Percentiles rank a stretch among this genome's conserved stretches.
Conservation (phyloP, 2,113 vertebrate genomes). For the Chaenocephalus aceratus region DNA sequence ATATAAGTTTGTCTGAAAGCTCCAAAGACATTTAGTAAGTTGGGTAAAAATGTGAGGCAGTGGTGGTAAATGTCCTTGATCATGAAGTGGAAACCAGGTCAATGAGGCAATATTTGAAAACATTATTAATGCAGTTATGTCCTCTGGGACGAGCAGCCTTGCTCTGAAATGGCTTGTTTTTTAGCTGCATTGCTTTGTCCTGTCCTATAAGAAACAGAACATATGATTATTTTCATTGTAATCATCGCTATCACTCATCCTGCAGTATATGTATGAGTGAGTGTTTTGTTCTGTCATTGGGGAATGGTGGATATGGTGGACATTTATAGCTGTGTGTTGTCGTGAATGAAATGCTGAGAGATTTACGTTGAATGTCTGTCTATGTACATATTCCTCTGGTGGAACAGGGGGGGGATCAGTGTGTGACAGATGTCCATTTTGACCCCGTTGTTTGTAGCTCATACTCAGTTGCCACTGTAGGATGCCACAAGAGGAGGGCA, state of each 20-base stretch:
- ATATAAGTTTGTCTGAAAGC: background rate
- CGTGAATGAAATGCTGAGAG: background rate
- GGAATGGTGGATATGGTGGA: background rate
- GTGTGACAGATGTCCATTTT: slow-evolving; percentile 1
- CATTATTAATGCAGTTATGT: slow-evolving; percentile 25
- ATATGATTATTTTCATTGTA: too few species aligned
- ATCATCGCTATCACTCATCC: background rate
- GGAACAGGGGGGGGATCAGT: background rate
- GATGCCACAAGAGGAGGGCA: background rate
- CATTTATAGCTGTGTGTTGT: slow-evolving; percentile 22
- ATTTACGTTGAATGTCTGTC: slow-evolving; percentile 11
- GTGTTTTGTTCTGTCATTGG: background rate
- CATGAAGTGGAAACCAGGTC: slow-evolving; percentile 4
- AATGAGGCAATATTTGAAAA: slow-evolving; percentile 19
- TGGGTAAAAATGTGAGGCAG: background rate
- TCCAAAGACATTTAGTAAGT: background rate
- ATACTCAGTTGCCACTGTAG: background rate
- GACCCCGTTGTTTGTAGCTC: slow-evolving; percentile 2
- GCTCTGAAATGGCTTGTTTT: slow-evolving; percentile 7
- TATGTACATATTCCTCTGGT: background rate
- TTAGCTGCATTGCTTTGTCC: background rate
- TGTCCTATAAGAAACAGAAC: background rate
- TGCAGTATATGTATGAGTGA: background rate
- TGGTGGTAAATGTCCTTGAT: background rate
- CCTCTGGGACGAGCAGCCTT: slow-evolving; percentile 12